Evolutionary conservation across 1,140 invertebrate species (phyloP).

Genomic region (Apis laboriosa): DNA sequence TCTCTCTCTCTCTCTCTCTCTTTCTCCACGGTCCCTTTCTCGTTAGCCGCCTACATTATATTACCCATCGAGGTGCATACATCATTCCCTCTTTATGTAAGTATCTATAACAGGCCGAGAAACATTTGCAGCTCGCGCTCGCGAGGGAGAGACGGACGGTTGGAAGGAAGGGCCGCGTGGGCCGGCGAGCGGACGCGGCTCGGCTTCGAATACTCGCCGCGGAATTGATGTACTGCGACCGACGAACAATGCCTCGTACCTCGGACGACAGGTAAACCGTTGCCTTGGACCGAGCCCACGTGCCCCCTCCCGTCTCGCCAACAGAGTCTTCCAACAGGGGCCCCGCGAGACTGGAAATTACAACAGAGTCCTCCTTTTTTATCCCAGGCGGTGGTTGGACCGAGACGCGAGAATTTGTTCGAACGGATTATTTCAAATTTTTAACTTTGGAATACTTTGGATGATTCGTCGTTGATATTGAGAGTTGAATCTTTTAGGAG

Average conservation of each 20-base stretch:
- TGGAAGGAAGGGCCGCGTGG: slow-evolving; percentile 64
- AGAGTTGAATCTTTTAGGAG: no score
- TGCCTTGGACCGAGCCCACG: slow-evolving; percentile 37
- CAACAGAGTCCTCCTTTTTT: not conserved
- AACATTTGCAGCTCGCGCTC: slow-evolving; percentile 75
- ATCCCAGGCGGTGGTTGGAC: no score
- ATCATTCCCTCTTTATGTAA: slow-evolving; percentile 78
- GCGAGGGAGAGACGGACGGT: slow-evolving; percentile 31
- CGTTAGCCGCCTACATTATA: slow-evolving; percentile 80
- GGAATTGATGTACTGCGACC: slow-evolving; percentile 76
- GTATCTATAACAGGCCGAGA: slow-evolving; percentile 78
- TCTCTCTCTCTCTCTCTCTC: not conserved
- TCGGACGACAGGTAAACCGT: slow-evolving; percentile 29
- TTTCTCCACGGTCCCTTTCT: slow-evolving; percentile 67
- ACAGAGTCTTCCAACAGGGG: not conserved
- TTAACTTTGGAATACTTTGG: no score
- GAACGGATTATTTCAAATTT: no score
- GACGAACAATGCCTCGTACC: slow-evolving; percentile 71
- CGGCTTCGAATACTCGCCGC: slow-evolving; percentile 52
- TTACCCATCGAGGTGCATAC: slow-evolving; percentile 77
- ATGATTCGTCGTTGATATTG: no score
- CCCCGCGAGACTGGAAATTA: not conserved
- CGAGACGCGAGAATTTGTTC: not conserved
- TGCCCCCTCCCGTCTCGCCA: not conserved
- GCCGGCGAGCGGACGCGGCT: slow-evolving; percentile 35